Conservation (phyloP, 2,888 invertebrate genomes). For the Athetis lepigone region DNA sequence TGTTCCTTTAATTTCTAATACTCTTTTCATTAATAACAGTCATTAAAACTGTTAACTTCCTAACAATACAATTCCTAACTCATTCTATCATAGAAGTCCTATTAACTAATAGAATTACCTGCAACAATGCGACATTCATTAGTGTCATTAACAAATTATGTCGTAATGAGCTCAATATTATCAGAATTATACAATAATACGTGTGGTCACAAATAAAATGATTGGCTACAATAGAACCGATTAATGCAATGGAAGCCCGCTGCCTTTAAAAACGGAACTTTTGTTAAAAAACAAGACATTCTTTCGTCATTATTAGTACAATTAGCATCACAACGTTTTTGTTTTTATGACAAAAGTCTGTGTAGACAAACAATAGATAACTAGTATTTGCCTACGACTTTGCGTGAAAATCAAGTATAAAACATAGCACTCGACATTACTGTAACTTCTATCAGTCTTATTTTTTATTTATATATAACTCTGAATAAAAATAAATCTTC, state of each 20-base stretch:
- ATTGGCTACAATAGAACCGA: slow-evolving; percentile 15
- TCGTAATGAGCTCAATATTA: slow-evolving; percentile 23
- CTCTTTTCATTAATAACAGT: neutral
- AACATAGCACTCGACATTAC: no score
- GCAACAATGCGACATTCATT: slow-evolving; percentile 19
- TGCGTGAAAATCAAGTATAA: neutral
- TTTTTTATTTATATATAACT: no score
- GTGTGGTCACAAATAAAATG: slow-evolving; percentile 25
- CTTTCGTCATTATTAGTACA: neutral
- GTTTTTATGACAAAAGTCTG: neutral
- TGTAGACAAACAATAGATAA: neutral
- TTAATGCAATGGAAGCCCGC: slow-evolving; percentile 44
- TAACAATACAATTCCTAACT: slow-evolving; percentile 6
- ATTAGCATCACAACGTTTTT: neutral
- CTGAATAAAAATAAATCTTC: no score
- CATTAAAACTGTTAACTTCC: neutral
- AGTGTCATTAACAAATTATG: slow-evolving; percentile 44
- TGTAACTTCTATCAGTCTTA: neutral
- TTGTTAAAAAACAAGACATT: neutral
- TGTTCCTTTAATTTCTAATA: no score
- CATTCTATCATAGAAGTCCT: neutral
- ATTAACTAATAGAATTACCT: slow-evolving; percentile 20
- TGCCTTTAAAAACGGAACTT: slow-evolving; percentile 16
- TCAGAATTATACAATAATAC: neutral
- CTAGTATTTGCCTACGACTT: neutral